These are phyloP conservation scores for Monopis laevigella DNA, from an alignment of 2,888 invertebrate genomes.

Conservation along the genomic window DNA sequence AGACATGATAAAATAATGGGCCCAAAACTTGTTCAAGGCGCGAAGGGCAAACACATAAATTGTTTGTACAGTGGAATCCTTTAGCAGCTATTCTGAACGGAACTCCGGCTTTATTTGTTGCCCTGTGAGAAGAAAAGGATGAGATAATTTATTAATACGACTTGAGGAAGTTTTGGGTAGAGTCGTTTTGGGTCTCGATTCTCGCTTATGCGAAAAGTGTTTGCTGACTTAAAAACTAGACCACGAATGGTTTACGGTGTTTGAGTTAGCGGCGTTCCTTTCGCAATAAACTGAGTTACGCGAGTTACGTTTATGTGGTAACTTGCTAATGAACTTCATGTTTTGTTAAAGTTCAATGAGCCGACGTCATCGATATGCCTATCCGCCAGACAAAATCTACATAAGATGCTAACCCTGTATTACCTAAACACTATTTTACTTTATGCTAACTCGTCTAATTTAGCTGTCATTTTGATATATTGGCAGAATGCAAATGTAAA, in stretches of 20 bases:
- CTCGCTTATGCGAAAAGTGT: conserved; percentile 3
- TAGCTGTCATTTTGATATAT: too few relatives aligned
- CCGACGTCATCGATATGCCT: too few relatives aligned
- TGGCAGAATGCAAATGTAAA: too few relatives aligned
- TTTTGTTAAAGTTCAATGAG: too few relatives aligned
- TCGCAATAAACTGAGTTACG: conserved; percentile 7
- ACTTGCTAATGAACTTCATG: conserved; percentile 5
- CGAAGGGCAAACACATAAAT: conserved; percentile 44
- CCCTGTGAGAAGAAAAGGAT: conserved; percentile 33
- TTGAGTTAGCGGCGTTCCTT: conserved; percentile 2
- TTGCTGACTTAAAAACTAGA: conserved; percentile 4
- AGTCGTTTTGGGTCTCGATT: not conserved
- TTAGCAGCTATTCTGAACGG: conserved; percentile 21
- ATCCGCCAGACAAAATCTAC: too few relatives aligned
- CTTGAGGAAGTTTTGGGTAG: conserved; percentile 11
- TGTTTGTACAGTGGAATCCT: conserved; percentile 41
- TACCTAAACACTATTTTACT: too few relatives aligned
- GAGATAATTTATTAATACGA: conserved; percentile 39
- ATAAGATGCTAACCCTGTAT: too few relatives aligned
- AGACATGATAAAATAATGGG: conserved; percentile 36
- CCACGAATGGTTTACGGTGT: conserved; percentile 3
- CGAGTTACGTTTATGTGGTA: conserved; percentile 3
- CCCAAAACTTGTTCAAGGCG: conserved; percentile 37
- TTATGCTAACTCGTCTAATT: too few relatives aligned
- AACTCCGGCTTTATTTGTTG: conserved; percentile 24